Conservation (phyloP, 2,888 invertebrate species). For the Drosophila ustulata region DNA sequence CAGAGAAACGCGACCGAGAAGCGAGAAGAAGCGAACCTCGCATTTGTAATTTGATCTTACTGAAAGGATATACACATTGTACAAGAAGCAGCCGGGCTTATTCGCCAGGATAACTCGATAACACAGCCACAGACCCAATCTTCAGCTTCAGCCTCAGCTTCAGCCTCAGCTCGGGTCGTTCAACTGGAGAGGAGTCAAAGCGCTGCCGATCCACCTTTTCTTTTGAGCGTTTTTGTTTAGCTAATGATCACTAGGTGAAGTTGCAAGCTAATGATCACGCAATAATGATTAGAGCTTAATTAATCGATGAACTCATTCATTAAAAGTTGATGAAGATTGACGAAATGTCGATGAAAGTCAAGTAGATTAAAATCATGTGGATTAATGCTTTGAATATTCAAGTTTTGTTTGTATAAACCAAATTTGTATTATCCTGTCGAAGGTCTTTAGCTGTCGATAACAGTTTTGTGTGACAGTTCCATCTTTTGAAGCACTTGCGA, state of each 20-base stretch:
- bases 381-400: too few relatives aligned
- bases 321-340: neutral
- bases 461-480: too few relatives aligned
- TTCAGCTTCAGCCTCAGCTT: neutral
- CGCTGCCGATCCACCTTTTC: slow-evolving; percentile 11
- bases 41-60: slow-evolving; percentile 58
- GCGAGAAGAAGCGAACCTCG: slow-evolving; percentile 41
- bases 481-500: too few relatives aligned
- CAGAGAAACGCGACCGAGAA: slow-evolving; percentile 54
- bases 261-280: neutral
- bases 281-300: slow-evolving; percentile 1
- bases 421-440: too few relatives aligned
- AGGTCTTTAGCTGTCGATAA: too few relatives aligned
- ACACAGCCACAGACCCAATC: neutral
- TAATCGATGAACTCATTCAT: neutral
- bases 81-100: slow-evolving; percentile 13
- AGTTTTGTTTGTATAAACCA: too few relatives aligned
- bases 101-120: slow-evolving; percentile 41
- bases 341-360: too few relatives aligned
- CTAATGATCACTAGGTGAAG: slow-evolving; percentile 7
- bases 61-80: slow-evolving; percentile 63
- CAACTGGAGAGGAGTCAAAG: slow-evolving; percentile 51
- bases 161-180: slow-evolving; percentile 32
- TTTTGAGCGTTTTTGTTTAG: neutral
- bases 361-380: too few relatives aligned